These are phyloP conservation scores for Atta texana DNA, from an alignment of 1,140 invertebrate genomes.

Conservation along the genomic window DNA sequence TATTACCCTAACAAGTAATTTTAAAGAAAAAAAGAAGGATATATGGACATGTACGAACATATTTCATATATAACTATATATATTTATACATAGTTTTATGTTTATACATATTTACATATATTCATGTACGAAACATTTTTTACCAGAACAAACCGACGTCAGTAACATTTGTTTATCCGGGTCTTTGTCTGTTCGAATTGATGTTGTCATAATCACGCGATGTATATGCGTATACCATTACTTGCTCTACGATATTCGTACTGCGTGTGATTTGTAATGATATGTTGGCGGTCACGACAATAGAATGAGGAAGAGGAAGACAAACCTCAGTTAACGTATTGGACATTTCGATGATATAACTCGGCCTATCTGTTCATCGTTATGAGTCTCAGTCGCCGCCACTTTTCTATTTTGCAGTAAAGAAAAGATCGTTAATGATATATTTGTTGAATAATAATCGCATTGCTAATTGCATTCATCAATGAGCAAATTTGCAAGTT, in stretches of 20 bases:
- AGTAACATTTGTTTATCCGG: not conserved
- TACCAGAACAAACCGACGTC: not conserved
- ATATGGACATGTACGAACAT: no score
- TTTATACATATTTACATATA: no score
- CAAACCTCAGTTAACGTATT: not conserved
- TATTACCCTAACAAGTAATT: no score
- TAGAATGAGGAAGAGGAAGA: slow-evolving; percentile 56
- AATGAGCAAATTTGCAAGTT: not conserved
- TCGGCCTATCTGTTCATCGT: not conserved
- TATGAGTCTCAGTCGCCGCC: not conserved
- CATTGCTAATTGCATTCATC: not conserved
- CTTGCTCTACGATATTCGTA: slow-evolving; percentile 27
- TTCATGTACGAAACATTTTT: no score
- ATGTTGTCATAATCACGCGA: slow-evolving; percentile 9
- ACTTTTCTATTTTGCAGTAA: not conserved
- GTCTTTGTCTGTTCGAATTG: not conserved
- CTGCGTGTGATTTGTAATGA: slow-evolving; percentile 29
- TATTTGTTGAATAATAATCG: not conserved
- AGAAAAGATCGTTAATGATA: not conserved
- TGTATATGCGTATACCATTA: slow-evolving; percentile 6
- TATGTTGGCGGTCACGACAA: not conserved
- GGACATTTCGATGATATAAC: slow-evolving; percentile 38
- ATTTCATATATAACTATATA: no score
- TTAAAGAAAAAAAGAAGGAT: no score
- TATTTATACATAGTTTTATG: no score